Base-by-base conservation (phyloP, 2,797 vertebrate species). In the Sebastes taczanowskii region DNA sequence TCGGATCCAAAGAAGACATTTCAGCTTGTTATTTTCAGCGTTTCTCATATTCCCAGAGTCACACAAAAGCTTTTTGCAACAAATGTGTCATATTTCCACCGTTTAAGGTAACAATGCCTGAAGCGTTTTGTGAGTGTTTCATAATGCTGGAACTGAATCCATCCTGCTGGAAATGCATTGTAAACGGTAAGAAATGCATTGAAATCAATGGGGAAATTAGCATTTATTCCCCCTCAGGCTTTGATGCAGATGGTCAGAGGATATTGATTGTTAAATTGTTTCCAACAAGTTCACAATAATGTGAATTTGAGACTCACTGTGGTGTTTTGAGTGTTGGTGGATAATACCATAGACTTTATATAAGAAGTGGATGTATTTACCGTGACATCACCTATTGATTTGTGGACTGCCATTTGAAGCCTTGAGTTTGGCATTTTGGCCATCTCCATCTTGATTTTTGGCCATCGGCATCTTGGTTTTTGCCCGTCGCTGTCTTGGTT, bases 1-100 rank as follows among this genome's bases (percentile, higher is more conserved):
- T 75, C 60, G 8, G 20, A 77, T 91, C 85, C 89, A 93, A 89
- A 87, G 68, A 79, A 70, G 83, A 92, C 86, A 87, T 89, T 83
- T 78, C 66, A 81, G 73, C 42, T 77, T 73, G 78, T 88, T 88
- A 82, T 83, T 86, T 77, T 49, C 71, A 60, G 11, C 42, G 52
- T 86, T 74, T 67, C 58, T 74, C 55, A 10, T 80, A 81, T 85
- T 87, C 30, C 79, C 81, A 64, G 34, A 81, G 77, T 64, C 71
- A 55, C 56, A 60, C 0, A 1, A 77, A 81, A 65, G 76, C 61
- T 59, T 77, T 85, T 74, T 5, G 22, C 78, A 75, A 38, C 55
- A 73, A 64, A 82, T 49, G 72, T 74, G 32, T 81, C 75, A 55
- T 65, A 23, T 72, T 81, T 55, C 49, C 35, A 13, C 56, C 2